A percentile compares a stretch with the other conserved stretches of the same genome.
Conservation (phyloP, 2,113 vertebrate species). For the Pelecanoides urinatrix region DNA sequence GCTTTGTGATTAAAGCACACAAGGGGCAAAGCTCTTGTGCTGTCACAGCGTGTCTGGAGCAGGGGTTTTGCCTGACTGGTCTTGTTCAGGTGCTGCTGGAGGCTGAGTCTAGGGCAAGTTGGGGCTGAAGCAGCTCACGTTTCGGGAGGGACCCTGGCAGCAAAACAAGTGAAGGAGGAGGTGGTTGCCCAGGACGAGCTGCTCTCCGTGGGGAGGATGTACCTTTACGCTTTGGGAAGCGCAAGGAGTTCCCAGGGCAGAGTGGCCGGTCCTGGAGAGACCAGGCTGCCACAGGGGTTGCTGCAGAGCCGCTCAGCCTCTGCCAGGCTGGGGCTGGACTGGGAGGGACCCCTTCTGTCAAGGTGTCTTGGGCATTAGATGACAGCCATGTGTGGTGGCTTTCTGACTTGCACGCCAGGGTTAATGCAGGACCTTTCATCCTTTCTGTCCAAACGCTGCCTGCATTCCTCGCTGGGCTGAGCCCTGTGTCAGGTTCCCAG, state of each 20-base stretch:
- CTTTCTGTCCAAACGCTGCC: not conserved
- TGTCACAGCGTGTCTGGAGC: not conserved
- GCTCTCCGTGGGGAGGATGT: not conserved
- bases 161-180: not conserved
- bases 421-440: not conserved
- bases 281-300: not conserved
- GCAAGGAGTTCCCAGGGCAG: fast-evolving
- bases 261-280: fast-evolving
- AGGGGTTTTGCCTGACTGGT: fast-evolving
- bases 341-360: not conserved
- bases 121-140: not conserved
- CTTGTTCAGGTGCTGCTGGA: not conserved
- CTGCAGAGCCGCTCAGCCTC: not conserved
- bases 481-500: not conserved
- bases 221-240: not conserved
- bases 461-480: not conserved
- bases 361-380: not conserved
- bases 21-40: not conserved
- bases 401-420: not conserved
- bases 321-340: not conserved
- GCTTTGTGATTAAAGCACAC: fast-evolving
- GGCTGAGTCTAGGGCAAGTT: not conserved
- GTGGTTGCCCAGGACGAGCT: not conserved
- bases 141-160: not conserved
- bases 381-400: not conserved